Conservation (phyloP, 1,140 invertebrate genomes). For the Euborellia annulipes region DNA sequence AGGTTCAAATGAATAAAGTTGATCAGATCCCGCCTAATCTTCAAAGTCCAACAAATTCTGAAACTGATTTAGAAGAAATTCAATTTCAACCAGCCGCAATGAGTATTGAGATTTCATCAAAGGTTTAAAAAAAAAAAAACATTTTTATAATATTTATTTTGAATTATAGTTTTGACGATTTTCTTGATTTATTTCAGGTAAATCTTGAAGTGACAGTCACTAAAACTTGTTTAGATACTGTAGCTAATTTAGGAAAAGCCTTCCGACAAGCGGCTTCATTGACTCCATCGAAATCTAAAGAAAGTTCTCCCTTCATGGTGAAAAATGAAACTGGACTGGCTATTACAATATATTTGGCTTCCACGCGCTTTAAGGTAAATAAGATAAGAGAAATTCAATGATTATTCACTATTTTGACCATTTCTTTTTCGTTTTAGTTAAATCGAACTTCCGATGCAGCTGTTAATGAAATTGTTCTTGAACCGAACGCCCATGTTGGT, state of each 20-base stretch:
- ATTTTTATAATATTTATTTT: neutral
- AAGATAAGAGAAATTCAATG: too few relatives aligned
- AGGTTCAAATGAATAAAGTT: conserved; percentile 19
- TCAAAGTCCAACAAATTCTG: conserved; percentile 9
- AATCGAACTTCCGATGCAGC: too few relatives aligned
- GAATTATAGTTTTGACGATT: too few relatives aligned
- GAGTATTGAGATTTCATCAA: conserved; percentile 37
- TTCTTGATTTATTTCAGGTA: too few relatives aligned
- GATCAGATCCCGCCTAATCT: conserved; percentile 4
- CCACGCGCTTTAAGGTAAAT: conserved; percentile 22
- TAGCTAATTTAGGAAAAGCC: conserved; percentile 40
- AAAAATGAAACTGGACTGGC: conserved; percentile 67
- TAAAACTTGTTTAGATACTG: conserved; percentile 68
- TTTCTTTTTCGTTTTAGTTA: too few relatives aligned
- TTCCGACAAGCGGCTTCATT: conserved; percentile 46
- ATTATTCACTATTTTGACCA: too few relatives aligned
- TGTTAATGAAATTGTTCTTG: conserved; percentile 38
- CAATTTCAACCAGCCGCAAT: conserved; percentile 23
- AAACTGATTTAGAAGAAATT: conserved; percentile 9
- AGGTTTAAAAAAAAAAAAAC: conserved; percentile 13
- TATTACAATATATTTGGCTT: conserved; percentile 33
- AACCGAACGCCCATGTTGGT: too few relatives aligned
- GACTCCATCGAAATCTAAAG: conserved; percentile 31
- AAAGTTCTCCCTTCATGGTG: conserved; percentile 58
- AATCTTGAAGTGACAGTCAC: conserved; percentile 75